Conservation (phyloP, 2,888 invertebrate genomes). For the Perizoma flavofasciatum region DNA sequence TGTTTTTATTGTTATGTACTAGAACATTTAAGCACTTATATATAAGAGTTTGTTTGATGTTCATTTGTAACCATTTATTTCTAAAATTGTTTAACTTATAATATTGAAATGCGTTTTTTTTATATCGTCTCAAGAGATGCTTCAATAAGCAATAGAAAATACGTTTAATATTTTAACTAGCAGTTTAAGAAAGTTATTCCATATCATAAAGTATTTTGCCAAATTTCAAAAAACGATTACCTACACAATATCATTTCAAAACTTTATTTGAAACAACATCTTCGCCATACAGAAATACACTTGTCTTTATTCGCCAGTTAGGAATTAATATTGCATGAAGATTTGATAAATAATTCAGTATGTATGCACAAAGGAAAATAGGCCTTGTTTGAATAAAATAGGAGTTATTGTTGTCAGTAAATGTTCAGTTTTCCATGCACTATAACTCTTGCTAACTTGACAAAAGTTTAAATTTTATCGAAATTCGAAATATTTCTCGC, state of each 20-base stretch:
- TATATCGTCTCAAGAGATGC: no score
- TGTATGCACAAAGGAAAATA: slow-evolving; percentile 7
- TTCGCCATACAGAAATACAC: slow-evolving; percentile 8
- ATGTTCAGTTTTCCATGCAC: slow-evolving; percentile 34
- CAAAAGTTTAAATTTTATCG: slow-evolving; percentile 70
- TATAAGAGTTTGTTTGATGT: no score
- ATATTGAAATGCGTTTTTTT: no score
- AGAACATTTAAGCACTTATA: no score
- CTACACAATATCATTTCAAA: slow-evolving; percentile 2
- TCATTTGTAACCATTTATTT: no score
- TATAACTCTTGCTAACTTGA: slow-evolving; percentile 64
- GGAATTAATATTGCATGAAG: slow-evolving; percentile 5
- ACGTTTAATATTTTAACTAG: no score
- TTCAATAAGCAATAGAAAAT: no score
- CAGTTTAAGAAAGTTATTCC: background rate
- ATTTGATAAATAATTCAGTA: background rate
- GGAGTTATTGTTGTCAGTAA: slow-evolving; percentile 6
- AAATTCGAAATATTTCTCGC: slow-evolving; percentile 61
- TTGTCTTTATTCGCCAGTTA: slow-evolving; percentile 1
- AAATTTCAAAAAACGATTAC: slow-evolving; percentile 21
- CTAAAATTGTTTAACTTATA: no score
- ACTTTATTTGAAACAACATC: slow-evolving; percentile 10
- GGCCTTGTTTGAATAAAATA: background rate
- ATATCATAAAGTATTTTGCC: slow-evolving; percentile 13
- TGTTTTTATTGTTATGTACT: no score